Evolutionary conservation across 2,888 invertebrate species (phyloP).

Genomic region (Dendrolimus pini): DNA sequence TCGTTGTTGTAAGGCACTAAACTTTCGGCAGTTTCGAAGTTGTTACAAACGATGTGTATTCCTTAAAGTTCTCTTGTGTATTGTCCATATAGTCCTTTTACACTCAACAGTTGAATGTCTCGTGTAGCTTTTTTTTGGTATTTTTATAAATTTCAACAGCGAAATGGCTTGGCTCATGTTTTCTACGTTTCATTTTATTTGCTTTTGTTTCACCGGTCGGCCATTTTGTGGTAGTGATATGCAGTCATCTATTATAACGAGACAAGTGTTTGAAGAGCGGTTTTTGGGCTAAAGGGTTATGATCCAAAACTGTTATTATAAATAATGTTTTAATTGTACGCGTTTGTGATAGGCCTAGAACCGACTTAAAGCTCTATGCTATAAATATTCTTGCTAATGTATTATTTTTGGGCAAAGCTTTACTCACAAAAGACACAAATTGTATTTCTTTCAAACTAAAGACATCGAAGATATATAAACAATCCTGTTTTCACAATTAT

Average conservation of each 20-base stretch:
- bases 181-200: constrained; percentile 63
- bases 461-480: no score
- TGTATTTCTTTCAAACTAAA: no score
- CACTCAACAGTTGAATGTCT: constrained; percentile 11
- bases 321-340: no score
- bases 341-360: no score
- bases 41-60: constrained; percentile 5
- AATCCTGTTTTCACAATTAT: no score
- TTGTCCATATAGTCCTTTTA: neutral
- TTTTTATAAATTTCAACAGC: constrained; percentile 64
- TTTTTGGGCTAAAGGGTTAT: no score
- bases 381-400: no score
- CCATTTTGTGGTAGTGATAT: constrained; percentile 18
- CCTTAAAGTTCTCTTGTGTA: constrained; percentile 18
- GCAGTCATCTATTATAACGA: neutral
- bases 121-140: constrained; percentile 53
- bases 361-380: no score
- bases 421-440: no score
- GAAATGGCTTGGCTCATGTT: constrained; percentile 61
- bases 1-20: constrained; percentile 57
- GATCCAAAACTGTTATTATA: no score
- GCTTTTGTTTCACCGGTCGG: constrained; percentile 25
- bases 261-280: no score
- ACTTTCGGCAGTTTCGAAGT: constrained; percentile 38
- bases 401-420: no score